phyloP scores from a whole-genome alignment of 2,113 vertebrate species.

The Dascyllus trimaculatus region DNA sequence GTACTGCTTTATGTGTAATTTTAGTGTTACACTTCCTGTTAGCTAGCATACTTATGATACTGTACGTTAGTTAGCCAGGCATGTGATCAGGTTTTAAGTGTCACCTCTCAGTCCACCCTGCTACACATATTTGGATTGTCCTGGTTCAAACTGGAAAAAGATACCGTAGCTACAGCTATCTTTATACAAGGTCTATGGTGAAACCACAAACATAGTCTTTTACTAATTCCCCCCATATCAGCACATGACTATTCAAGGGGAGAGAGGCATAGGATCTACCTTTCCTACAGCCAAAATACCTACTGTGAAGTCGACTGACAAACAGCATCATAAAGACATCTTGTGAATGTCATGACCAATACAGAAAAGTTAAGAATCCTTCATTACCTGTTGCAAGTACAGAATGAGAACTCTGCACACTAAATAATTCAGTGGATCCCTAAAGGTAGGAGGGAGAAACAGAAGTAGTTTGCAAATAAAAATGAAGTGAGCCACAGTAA shows the following conservation, averaged over 20 bases:
- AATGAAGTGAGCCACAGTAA: conserved; percentile 38
- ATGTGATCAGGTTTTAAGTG: no score
- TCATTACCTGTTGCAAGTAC: conserved; percentile 17
- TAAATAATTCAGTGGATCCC: conserved; percentile 32
- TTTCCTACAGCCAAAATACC: neutral
- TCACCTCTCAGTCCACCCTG: no score
- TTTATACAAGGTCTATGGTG: neutral
- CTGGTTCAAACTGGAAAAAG: no score
- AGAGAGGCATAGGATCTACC: no score
- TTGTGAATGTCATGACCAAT: conserved; percentile 3
- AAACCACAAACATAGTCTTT: neutral
- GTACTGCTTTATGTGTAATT: no score
- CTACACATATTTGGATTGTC: no score
- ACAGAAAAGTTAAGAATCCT: conserved; percentile 12
- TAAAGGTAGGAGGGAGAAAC: conserved; percentile 16
- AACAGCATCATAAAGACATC: conserved; percentile 18
- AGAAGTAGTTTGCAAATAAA: conserved; percentile 40
- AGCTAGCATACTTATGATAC: no score
- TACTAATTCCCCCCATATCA: neutral
- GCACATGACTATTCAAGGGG: no score
- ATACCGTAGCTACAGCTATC: no score
- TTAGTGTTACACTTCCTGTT: no score
- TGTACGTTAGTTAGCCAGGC: no score
- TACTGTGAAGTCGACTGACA: conserved; percentile 1
- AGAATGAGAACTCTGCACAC: conserved; percentile 32